Percentiles rank a stretch among this genome's conserved stretches.
phyloP scores from a whole-genome alignment of 1,140 invertebrate species.

The Bombyx mori region ASM3026992v2 NC_085119.1:13293001-13293500 shows the following conservation, averaged over 20 bases:
- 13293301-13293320: slow-evolving; percentile 6
- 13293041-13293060: slow-evolving; percentile 44
- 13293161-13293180: no score
- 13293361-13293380: slow-evolving; percentile 19
- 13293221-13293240: not conserved
- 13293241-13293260: not conserved
- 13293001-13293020: slow-evolving; percentile 55
- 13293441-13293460: slow-evolving; percentile 59
- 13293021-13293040: slow-evolving; percentile 27
- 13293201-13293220: not conserved
- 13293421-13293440: slow-evolving; percentile 58
- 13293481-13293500: slow-evolving; percentile 67
- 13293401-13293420: slow-evolving; percentile 60
- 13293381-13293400: slow-evolving; percentile 36
- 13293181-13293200: no score
- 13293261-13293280: not conserved
- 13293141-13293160: no score
- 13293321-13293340: slow-evolving; percentile 19
- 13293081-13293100: no score
- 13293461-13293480: slow-evolving; percentile 64
- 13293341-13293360: slow-evolving; percentile 17
- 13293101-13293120: no score
- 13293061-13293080: slow-evolving; percentile 33
- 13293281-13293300: slow-evolving; percentile 14
- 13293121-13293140: no score